A percentile compares a stretch with the other conserved stretches of the same genome.
phyloP scores from a whole-genome alignment of 2,113 vertebrate species.

The Myotis brandtii region DNA sequence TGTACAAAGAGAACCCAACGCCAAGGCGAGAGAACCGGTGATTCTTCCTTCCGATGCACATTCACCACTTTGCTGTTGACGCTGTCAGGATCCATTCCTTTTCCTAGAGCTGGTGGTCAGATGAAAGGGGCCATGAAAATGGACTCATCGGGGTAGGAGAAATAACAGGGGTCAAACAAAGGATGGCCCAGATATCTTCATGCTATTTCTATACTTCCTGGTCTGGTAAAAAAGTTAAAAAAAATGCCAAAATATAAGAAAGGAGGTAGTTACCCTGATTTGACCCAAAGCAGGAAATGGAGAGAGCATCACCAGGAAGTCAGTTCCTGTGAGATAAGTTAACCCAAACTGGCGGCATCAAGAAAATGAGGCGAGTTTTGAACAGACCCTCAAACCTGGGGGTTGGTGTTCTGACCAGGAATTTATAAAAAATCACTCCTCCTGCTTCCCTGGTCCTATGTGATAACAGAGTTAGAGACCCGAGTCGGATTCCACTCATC shows the following conservation, averaged over 20 bases:
- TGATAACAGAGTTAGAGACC: constrained; percentile 52
- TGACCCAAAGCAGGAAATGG: constrained; percentile 47
- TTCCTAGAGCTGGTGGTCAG: constrained; percentile 62
- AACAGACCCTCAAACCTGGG: not conserved
- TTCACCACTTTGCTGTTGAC: constrained; percentile 86
- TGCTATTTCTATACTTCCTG: constrained; percentile 72
- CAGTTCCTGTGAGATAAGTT: constrained; percentile 40
- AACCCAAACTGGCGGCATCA: not conserved
- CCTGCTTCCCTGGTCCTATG: constrained; percentile 30
- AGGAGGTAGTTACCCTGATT: constrained; percentile 13
- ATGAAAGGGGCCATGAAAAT: constrained; percentile 79
- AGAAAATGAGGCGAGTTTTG: constrained; percentile 28
- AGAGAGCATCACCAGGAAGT: constrained; percentile 35
- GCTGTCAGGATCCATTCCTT: constrained; percentile 82
- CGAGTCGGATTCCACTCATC: constrained; percentile 37
- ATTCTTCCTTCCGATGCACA: constrained; percentile 85
- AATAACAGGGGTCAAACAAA: constrained; percentile 54
- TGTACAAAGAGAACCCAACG: constrained; percentile 93
- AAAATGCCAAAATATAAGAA: constrained; percentile 15
- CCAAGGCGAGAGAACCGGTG: constrained; percentile 86
- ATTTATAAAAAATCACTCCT: constrained; percentile 53
- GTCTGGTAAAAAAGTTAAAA: constrained; percentile 57
- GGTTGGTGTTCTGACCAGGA: constrained; percentile 53
- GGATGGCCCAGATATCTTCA: constrained; percentile 54
- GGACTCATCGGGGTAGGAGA: constrained; percentile 66